phyloP scores from a whole-genome alignment of 2,113 vertebrate genomes.

The Gallinago jamesoni region DNA sequence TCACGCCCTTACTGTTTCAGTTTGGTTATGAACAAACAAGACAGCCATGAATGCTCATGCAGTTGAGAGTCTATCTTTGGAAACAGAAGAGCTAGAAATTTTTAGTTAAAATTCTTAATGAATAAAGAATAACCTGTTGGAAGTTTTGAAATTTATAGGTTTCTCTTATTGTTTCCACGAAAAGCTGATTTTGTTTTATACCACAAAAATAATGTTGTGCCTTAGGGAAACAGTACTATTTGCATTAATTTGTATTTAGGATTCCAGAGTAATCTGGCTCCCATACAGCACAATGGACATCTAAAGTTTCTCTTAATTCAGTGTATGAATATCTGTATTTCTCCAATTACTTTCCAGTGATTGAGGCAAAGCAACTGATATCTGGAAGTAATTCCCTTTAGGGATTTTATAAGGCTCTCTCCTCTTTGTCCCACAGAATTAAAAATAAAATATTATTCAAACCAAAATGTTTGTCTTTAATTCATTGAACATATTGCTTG shows the following conservation, averaged over 20 bases:
- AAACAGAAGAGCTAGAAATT: background rate
- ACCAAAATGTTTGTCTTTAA: background rate
- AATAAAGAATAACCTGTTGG: background rate
- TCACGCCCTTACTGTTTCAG: background rate
- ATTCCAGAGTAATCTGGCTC: background rate
- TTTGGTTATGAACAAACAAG: background rate
- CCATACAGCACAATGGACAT: background rate
- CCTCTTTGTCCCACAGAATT: background rate
- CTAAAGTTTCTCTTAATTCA: background rate
- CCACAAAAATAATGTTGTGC: background rate
- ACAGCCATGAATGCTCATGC: background rate
- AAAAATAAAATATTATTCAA: background rate
- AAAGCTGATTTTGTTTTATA: background rate
- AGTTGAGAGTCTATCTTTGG: background rate
- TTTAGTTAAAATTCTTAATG: background rate
- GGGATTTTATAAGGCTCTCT: background rate
- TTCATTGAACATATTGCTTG: background rate
- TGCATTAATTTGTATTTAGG: background rate
- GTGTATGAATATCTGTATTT: background rate
- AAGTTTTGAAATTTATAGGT: background rate
- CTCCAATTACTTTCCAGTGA: background rate
- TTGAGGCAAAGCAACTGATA: background rate
- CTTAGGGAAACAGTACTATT: background rate
- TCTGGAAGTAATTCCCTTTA: background rate
- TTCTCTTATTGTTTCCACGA: background rate